Base-by-base conservation (phyloP, 2,888 invertebrate genomes). In the Erynnis tages region DNA sequence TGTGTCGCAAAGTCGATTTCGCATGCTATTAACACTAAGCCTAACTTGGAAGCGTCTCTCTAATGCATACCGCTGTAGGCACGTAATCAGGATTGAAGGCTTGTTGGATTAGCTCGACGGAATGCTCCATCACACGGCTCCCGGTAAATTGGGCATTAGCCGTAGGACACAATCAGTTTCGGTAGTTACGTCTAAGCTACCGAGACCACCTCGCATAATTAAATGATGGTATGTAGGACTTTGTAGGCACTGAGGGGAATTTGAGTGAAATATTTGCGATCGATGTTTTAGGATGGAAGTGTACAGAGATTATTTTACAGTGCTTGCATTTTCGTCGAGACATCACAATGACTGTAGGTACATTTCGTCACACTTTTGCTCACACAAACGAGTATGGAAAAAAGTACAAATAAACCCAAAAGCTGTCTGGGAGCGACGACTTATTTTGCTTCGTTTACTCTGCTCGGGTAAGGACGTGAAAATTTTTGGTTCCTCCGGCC, bases 61-160 rank as follows among this genome's bases (percentile, higher is more conserved):
- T 40, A 41, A 49, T 40, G 32, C 40, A 49, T 25, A 40, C 48
- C 40, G 40, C 32, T 25, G 48, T 41, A 41, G 37, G 37, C 16
- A 43, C 41, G 41, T 35, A 41, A 35, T 49, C 41, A 49, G 34
- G 49, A 49, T 49, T 41, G 48, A 48, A 23, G 48, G 35, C 35
- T 40, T 11, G 27, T 17, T 34, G 41, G 34, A 41, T 49, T 41
- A 50, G 25, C 49, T 43, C 25, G 25, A 7, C 48, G 48, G 30
- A 6, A 50, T 13, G 43, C 35, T 14, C 41, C 13, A 27, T 43
- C 43, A 50, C 29, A 29, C 35, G 35, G 29, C 43, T 41, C 34
- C 34, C 19, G 27, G 41, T 25, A 41, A 41, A 49, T 43, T 35
- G 49, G 17, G 17, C 49, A 49, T 49, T 49, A 49, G 43, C 50